Base-by-base conservation (phyloP, 2,888 invertebrate species). In the Silvanus unidentatus region DNA sequence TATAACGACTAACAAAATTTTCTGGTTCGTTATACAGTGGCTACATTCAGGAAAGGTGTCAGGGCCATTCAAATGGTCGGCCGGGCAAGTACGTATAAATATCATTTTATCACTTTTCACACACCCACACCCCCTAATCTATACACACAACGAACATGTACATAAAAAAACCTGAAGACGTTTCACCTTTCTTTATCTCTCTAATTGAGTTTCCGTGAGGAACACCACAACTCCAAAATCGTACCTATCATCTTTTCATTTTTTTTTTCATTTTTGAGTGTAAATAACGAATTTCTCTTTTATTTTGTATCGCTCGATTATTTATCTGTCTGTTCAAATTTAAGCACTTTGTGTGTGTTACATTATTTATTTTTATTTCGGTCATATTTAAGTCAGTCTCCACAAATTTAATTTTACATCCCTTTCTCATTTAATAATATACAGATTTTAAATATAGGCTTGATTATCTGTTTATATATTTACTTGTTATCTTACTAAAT, bases 21-120 rank as follows among this genome's bases (percentile, higher is more conserved):
- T 75, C 71, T 75, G 72, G 63, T 66, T 65, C 60, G 54, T 59
- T 65, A 68, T 70, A 68, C 73, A 97, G 97, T 97, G 92, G 95
- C 96, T 74, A 92, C 96, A 77, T 98, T 98, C 90, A 92, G 96
- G 88, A 96, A 97, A 81, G 96, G 97, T 82, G 97, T 97, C 76
- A 90, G 96, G 77, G 96, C 96, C 80, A 92, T 96, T 79, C 95
- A 93, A 83, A 88, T 93, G 86, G 91, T 92, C 78, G 93, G 94
- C 81, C 85, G 93, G 84, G 90, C 93, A 92, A 94, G 93, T 94
- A 93, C 85, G 93, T 93, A 89, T 77, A 66, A 49, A 35, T 12
- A 37, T 16, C 37, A 37, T 43, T 35, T 48, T 47, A 39, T 45
- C 44, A 41, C 41, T 34, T 22, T 42, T 45, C 50, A 47, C 44